Evolutionary conservation across 2,113 vertebrate species (phyloP), one percentile per base, ranked within the genome.

Genomic region (Serinus canaria): DNA sequence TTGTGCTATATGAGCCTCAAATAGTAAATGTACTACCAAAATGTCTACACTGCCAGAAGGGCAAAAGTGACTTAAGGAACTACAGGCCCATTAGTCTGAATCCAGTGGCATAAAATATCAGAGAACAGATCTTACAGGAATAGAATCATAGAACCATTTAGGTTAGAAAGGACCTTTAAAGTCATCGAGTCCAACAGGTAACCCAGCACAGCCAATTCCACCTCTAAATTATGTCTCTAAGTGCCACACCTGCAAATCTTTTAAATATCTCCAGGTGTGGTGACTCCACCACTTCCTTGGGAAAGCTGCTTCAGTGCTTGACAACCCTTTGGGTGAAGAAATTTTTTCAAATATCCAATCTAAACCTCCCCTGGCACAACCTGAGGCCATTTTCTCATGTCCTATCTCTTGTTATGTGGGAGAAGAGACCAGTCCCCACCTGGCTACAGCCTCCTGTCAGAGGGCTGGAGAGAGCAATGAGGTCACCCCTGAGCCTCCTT

Each of bases 171-270:
- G 21, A 41, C 10, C 25, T 41, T 35, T 60, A 35, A 66, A 31
- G 24, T 21, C 30, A 47, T 47, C 0, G 0, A 67, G 13, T 41
- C 18, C 27, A 68, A 49, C 31, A n/a, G 8, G 5, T 37, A 53
- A 53, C 30, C 5, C 6, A 43, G 55, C 19, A 43, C 1, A 5
- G 41, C 22, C 31, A 55, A 30, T 39, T 33, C 15, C 25, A 74
- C 15, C 31, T 20, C 60, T 33, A 13, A 47, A 44, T 20, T 17
- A 16, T 22, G 31, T 18, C 31, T 9, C 19, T 6, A 24, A 43
- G 35, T 17, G 41, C 35, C 47, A 43, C 22, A 68, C 14, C 31
- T 43, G 22, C 31, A n/a, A 24, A 14, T 78, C 19, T 67, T 83
- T 22, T 52, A 37, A 46, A 53, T 37, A 15, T 5, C 46, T 67